Percentiles rank a stretch among this genome's conserved stretches.
Conservation (phyloP, 2,888 invertebrate species). For the Rambutsinella grinnellia region DNA sequence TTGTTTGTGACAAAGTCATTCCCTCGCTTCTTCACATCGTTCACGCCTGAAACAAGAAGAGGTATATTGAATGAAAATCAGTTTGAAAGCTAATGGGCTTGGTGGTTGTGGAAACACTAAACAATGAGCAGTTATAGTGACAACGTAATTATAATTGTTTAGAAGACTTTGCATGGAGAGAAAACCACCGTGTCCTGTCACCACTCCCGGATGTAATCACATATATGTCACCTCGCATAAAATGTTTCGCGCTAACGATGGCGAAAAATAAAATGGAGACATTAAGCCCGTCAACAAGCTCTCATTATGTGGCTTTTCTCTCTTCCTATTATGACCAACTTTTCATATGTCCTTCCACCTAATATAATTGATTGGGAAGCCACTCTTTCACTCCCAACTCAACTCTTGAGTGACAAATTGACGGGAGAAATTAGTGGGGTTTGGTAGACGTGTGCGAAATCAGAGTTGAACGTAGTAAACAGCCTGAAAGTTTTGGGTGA, state of each 20-base stretch:
- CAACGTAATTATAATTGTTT: neutral
- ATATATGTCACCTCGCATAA: slow-evolving; percentile 18
- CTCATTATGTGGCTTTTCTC: neutral
- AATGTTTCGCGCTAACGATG: neutral
- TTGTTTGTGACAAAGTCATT: neutral
- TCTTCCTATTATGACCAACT: neutral
- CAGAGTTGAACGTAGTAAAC: no score
- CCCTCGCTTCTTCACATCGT: neutral
- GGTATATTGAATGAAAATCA: no score
- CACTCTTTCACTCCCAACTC: neutral
- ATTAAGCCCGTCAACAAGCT: neutral
- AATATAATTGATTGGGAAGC: neutral
- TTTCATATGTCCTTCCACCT: neutral
- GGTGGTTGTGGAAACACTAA: no score
- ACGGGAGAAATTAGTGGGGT: neutral
- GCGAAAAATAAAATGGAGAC: no score
- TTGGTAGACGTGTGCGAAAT: neutral
- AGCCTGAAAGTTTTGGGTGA: no score
- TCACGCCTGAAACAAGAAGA: neutral
- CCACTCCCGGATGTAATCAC: slow-evolving; percentile 19
- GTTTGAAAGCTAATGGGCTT: no score
- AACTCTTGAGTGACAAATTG: neutral
- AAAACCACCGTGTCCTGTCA: neutral
- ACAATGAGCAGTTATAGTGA: neutral
- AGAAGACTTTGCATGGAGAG: neutral